Evolutionary conservation across 2,113 vertebrate genomes (phyloP), one percentile per base, ranked within the genome.

Genomic region (Gymnocephalus cernua): DNA sequence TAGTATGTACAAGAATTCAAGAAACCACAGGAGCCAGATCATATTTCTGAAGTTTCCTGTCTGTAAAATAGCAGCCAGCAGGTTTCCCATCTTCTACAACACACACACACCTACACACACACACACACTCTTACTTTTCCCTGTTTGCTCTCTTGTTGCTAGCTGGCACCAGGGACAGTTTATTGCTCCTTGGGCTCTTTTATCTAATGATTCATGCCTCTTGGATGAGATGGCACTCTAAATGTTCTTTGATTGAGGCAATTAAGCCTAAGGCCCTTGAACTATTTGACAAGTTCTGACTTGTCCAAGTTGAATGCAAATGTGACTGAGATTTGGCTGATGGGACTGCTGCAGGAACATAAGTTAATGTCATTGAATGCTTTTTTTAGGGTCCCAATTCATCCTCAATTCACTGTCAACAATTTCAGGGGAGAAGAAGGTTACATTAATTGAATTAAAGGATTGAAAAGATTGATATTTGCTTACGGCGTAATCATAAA

Each of bases 191-290:
- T 74, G 58, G 59, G 73, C 23, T 78, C 64, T 88, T 91, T 90
- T 25, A 87, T 85, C 45, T 62, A 75, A 68, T 90, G 89, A 92
- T 86, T 93, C 79, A 92, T 84, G 86, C 59, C 47, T 78, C 79
- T 89, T 89, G 57, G 76, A 87, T 44, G 72, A 61, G 63, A 44
- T 86, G 92, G 58, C 86, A 74, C 73, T 87, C 63, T 38, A 47
- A 78, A 83, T 74, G 63, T 58, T 69, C 83, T 90, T 89, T 91
- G 79, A 89, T 91, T 91, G 70, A 91, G 44, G 88, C 79, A 88
- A 92, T 93, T 89, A 90, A 84, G 74, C 70, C 82, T 10, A 14
- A 90, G 83, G 86, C 80, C 57, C 69, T 76, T 45, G 38, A 86
- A 82, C 65, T 53, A 15, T 78, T 48, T 16, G 21, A 85, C 86